Evolutionary conservation across 2,113 vertebrate genomes (phyloP), one percentile per base, ranked within the genome.

Genomic region (Amazona guildingii): DNA sequence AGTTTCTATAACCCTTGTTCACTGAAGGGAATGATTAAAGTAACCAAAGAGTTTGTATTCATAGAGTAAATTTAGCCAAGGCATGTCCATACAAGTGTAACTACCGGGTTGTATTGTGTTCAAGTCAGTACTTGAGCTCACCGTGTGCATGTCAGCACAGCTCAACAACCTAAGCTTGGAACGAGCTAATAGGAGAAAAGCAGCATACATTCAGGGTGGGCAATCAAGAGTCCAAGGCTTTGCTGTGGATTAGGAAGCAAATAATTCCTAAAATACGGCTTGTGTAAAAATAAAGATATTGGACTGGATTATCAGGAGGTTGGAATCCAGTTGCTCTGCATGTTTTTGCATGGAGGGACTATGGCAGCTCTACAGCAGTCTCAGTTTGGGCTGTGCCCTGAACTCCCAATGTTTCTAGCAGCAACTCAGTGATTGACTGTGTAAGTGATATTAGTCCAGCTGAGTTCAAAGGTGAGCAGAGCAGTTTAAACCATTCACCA

Each of bases 401-500:
- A 51, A 6, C 13, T n/a, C 49, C 54, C 78, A 8, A 12, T 2
- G 2, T 17, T 85, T 46, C n/a, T 23, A 41, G 41, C 59, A 54
- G 54, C n/a, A 52, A 24, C 1, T 31, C 21, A 57, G 8, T 27
- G 46, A 63, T 16, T 48, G 87, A 51, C 52, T 55, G 43, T 13
- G 25, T 33, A n/a, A 92, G 29, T 33, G 33, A 48, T 10, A 11
- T 2, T n/a, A 54, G 59, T 29, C 59, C 67, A 25, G 28, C 54
- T 63, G 61, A 31, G 76, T 19, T 69, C 61, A 88, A 55, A 90
- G 80, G 76, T 78, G 55, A 94, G 69, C 55, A 55, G 33, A 70
- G 64, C 46, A 67, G 55, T 46, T 94, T 80, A 83, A 93, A 63
- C 72, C 44, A 54, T 83, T 20, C 63, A 70, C 69, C 64, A 43